Evolutionary conservation across 1,140 invertebrate species (phyloP), one percentile per base, ranked within the genome.

Genomic region (Drosophila oshimai): DNA sequence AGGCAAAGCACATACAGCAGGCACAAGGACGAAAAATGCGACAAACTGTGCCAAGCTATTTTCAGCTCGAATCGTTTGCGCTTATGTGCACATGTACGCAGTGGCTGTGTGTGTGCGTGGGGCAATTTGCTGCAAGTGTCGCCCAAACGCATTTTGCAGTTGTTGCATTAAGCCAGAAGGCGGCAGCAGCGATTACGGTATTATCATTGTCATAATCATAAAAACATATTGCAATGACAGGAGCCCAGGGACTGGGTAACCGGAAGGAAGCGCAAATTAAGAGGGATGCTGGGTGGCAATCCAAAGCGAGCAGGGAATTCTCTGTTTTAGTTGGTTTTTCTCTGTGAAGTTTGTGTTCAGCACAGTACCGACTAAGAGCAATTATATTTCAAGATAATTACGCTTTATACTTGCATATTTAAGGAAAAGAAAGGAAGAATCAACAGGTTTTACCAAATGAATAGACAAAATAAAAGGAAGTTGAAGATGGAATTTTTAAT

Each of bases 191-290:
- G 60, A 73, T 60, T 76, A 72, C 53, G 55, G 65, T 68, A 84
- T 86, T 75, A 86, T 84, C 80, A 74, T 86, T 68, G 80, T 68
- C 71, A 84, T 86, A 86, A 80, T 84, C 80, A 80, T 86, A 80
- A 84, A 84, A 84, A 69, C 64, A 41, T 60, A 72, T 61, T 49
- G 39, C 47, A 57, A 15, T 64, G 36, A 15, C 26, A 33, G 31
- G 2, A 29, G n/a, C 36, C 37, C 18, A 26, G 54, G 51, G 18
- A 9, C n/a, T 28, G 37, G n/a, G 31, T 9, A n/a, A 15, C 15
- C 28, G 58, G 37, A 33, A 44, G 53, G 58, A 62, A 44, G 58
- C 17, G 4, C 53, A 62, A 58, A 62, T 62, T 62, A 57, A 62
- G 53, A 42, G 5, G 28, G 37, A 24, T 44, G n/a, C 34, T 54